Evolutionary conservation across 2,113 vertebrate genomes (phyloP).

Genomic region (Nyctibius bracteatus): DNA sequence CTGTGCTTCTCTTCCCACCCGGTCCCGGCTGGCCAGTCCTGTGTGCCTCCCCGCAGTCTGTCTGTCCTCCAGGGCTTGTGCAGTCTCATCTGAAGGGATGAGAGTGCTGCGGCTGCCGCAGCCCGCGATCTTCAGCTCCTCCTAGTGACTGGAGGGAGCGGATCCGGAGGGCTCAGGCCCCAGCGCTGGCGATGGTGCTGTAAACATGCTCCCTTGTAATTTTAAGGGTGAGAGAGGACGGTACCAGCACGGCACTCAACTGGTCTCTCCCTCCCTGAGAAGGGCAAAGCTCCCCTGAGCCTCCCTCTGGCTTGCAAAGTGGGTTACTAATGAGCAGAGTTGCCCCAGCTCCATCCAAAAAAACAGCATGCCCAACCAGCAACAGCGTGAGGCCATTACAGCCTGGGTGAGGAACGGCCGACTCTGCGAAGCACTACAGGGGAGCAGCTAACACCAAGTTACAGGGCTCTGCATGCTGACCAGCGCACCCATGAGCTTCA

Average conservation of each 20-base stretch:
- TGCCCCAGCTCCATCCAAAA: not conserved
- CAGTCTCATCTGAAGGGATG: not conserved
- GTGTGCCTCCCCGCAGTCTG: not conserved
- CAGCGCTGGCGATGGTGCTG: rapidly evolving
- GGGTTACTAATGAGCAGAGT: not conserved
- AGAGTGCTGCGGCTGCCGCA: not conserved
- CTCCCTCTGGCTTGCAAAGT: not conserved
- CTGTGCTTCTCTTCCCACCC: constrained; percentile 2
- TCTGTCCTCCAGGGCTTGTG: not conserved
- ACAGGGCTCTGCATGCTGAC: not conserved
- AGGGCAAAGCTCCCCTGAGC: not conserved
- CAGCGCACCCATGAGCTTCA: rapidly evolving
- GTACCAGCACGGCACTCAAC: no score
- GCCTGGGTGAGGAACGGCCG: not conserved
- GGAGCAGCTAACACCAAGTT: not conserved
- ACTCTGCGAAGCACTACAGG: not conserved
- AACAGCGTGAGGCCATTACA: not conserved
- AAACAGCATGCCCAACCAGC: not conserved
- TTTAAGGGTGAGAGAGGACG: not conserved
- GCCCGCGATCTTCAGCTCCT: constrained; percentile 23
- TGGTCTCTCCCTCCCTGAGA: not conserved
- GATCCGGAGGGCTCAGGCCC: not conserved
- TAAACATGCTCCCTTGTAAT: not conserved
- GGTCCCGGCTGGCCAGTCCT: not conserved
- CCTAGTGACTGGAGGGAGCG: constrained; percentile 33